Base-by-base conservation (phyloP, 2,797 vertebrate genomes). In the Gymnothorax javanicus region DNA sequence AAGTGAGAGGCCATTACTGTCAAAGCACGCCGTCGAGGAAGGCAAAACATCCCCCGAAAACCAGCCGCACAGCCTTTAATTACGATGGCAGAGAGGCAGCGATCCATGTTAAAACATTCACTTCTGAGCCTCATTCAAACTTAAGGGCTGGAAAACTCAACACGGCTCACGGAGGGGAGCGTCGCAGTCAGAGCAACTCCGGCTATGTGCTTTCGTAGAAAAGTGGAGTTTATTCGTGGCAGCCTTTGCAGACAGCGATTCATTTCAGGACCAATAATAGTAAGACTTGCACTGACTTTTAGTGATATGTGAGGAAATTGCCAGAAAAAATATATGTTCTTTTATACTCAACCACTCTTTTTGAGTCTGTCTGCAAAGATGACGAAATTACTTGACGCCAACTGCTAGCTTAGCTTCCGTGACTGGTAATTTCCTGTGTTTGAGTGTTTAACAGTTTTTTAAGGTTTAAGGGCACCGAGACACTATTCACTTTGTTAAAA, bases 361-460 rank as follows among this genome's bases (percentile, higher is more conserved):
- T 92, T 93, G 91, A 93, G 90, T 85, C 86, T 90, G 91, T 90
- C 92, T 91, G 43, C 88, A 92, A 89, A 89, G 89, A 88, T 89
- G 91, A 87, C 90, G 84, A 84, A 52, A 82, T 83, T 90, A 89
- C 91, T 92, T 17, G 88, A 92, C 87, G 90, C 54, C 86, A 75
- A 88, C 85, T 84, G 90, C 88, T 89, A 81, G 84, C 87, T 90
- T 88, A 88, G 84, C 88, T 87, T 86, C 86, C 88, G 88, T 84
- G 84, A 83, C 58, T 93, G 88, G 33, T 43, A 86, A 84, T 87
- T 89, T 89, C 60, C 77, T 85, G 33, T 84, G 87, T 84, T 92
- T 87, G 90, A 85, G 50, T 85, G 25, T 17, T 57, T 50, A 27
- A 62, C 77, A 75, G 50, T 4, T 57, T 73, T 79, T 11, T 3